Evolutionary conservation across 2,888 invertebrate genomes (phyloP).

Genomic region (Argynnis bischoffii): DNA sequence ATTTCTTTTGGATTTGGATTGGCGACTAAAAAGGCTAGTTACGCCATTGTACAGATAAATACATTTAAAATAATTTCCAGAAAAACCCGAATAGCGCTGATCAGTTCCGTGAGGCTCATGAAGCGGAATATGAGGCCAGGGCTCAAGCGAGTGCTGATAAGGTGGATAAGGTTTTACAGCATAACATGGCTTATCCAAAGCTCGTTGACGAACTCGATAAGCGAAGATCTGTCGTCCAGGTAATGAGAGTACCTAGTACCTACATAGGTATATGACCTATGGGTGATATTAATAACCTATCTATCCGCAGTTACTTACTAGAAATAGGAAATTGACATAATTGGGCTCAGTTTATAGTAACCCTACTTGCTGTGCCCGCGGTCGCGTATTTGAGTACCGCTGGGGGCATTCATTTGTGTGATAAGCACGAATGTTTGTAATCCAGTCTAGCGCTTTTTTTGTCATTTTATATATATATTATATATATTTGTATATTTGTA

Average conservation of each 20-base stretch:
- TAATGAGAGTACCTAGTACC: constrained; percentile 28
- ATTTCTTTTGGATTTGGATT: no score
- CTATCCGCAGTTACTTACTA: no score
- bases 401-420: no score
- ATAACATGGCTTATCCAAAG: constrained; percentile 52
- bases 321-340: no score
- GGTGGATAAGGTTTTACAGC: constrained; percentile 42
- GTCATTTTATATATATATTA: no score
- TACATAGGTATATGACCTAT: not conserved
- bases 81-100: constrained; percentile 49
- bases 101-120: constrained; percentile 48
- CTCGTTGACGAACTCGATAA: constrained; percentile 53
- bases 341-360: no score
- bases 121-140: constrained; percentile 47
- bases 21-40: no score
- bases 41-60: not conserved
- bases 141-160: constrained; percentile 28
- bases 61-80: constrained; percentile 31
- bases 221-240: constrained; percentile 46
- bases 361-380: no score
- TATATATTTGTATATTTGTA: no score
- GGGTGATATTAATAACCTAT: not conserved
- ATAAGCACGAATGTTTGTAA: no score
- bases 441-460: no score
- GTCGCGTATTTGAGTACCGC: no score